A percentile compares a stretch with the other conserved stretches of the same genome.
phyloP scores from a whole-genome alignment of 1,140 invertebrate species.

The Drosophila guanche region DNA sequence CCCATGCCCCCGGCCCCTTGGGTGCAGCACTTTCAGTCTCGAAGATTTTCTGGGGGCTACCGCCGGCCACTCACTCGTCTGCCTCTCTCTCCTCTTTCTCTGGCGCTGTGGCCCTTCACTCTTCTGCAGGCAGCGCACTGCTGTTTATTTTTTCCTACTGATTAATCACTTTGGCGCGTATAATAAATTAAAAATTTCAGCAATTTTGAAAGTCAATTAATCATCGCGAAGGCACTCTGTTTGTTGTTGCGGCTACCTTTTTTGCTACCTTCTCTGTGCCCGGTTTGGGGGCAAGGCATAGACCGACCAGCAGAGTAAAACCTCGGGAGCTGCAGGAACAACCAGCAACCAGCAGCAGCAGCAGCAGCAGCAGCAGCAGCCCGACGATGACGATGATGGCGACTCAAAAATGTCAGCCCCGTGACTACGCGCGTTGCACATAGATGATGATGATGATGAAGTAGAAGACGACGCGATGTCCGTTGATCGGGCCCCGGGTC shows the following conservation, averaged over 20 bases:
- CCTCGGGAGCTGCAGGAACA: conserved; percentile 9
- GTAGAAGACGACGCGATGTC: conserved; percentile 48
- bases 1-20: neutral
- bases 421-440: conserved; percentile 71
- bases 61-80: conserved; percentile 1
- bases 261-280: conserved; percentile 57
- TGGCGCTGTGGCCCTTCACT: conserved; percentile 38
- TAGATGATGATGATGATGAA: conserved; percentile 74
- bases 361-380: conserved; percentile 6
- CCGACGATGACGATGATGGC: conserved; percentile 27
- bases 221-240: conserved; percentile 69
- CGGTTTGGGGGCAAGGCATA: conserved; percentile 39
- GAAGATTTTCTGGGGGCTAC: conserved; percentile 27
- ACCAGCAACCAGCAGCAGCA: conserved; percentile 23
- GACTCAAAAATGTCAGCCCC: conserved; percentile 77
- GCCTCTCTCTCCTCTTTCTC: neutral
- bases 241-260: conserved; percentile 56
- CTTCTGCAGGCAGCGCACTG: conserved; percentile 1
- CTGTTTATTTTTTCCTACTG: conserved; percentile 65
- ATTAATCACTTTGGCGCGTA: conserved; percentile 83
- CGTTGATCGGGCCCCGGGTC: conserved; percentile 50
- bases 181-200: conserved; percentile 84
- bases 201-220: conserved; percentile 83
- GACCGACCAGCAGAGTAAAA: conserved; percentile 1
- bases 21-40: conserved; percentile 50